Evolutionary conservation across 2,888 invertebrate species (phyloP).

Genomic region (Odontocolon sp.): DNA sequence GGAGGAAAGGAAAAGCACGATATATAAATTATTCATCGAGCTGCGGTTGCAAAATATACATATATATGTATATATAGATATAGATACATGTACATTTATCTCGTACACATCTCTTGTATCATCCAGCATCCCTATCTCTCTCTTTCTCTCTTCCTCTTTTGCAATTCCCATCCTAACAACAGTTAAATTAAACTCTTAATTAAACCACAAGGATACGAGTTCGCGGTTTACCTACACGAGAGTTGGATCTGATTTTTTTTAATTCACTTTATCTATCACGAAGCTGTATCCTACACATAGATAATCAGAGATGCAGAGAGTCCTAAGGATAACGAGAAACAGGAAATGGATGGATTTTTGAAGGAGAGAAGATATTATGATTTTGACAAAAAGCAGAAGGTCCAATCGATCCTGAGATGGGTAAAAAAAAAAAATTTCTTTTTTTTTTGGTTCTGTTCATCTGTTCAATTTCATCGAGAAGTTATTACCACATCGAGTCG

Average conservation of each 20-base stretch:
- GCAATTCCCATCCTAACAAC: conserved; percentile 7
- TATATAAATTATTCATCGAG: conserved; percentile 64
- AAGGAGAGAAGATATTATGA: no score
- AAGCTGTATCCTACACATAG: conserved; percentile 4
- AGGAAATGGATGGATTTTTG: no score
- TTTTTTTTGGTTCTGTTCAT: conserved; percentile 15
- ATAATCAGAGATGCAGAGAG: no score
- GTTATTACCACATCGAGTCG: conserved; percentile 57
- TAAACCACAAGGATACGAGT: conserved; percentile 42
- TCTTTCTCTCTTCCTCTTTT: neutral
- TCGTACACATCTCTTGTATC: conserved; percentile 43
- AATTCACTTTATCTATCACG: conserved; percentile 37
- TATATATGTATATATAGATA: conserved; percentile 48
- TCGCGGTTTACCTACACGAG: conserved; percentile 9
- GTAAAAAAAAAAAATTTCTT: neutral
- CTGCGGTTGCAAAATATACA: conserved; percentile 53
- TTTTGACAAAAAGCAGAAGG: neutral
- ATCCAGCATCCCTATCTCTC: conserved; percentile 24
- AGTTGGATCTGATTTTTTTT: conserved; percentile 23
- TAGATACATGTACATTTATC: no score
- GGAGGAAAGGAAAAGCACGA: conserved; percentile 53
- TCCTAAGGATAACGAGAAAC: no score
- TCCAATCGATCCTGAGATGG: neutral
- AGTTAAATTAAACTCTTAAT: conserved; percentile 55
- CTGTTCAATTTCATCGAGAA: conserved; percentile 48